Evolutionary conservation across 2,888 invertebrate species (phyloP).

Genomic region (Limenitis camilla): DNA sequence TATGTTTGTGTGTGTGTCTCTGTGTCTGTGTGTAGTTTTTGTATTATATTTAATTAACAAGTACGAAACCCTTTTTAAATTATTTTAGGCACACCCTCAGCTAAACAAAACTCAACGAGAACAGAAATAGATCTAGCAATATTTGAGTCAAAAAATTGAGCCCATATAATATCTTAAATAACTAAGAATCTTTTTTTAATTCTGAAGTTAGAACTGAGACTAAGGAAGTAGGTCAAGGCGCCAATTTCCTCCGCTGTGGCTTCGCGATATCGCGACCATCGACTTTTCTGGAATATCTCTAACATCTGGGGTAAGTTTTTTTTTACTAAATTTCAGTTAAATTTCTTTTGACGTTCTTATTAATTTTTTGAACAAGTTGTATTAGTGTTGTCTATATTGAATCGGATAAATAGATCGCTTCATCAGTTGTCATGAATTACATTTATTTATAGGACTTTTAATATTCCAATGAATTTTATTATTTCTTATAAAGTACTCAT

Average conservation of each 20-base stretch:
- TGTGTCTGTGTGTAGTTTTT: no score
- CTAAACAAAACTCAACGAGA: no score
- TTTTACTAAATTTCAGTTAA: constrained; percentile 9
- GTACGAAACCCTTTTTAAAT: no score
- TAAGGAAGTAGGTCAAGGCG: constrained; percentile 24
- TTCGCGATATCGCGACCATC: constrained; percentile 24
- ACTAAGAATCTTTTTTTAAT: constrained; percentile 11
- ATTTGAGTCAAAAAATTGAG: constrained; percentile 1
- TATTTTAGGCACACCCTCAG: no score
- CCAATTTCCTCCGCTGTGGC: constrained; percentile 24
- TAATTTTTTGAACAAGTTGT: neutral
- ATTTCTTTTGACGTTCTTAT: constrained; percentile 5
- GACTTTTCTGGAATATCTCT: constrained; percentile 22
- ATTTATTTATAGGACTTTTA: no score
- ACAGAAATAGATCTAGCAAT: neutral
- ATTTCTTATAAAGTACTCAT: no score
- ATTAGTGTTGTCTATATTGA: neutral
- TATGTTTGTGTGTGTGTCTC: no score
- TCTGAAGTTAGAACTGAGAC: constrained; percentile 1
- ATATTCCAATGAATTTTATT: no score
- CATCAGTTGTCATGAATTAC: no score
- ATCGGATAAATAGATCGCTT: neutral
- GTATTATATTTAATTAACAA: no score
- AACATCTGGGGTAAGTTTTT: constrained; percentile 19
- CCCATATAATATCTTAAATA: constrained; percentile 2